These are phyloP conservation scores for Andricus quercusramuli DNA, from an alignment of 2,888 invertebrate genomes.

Conservation along the genomic window DNA sequence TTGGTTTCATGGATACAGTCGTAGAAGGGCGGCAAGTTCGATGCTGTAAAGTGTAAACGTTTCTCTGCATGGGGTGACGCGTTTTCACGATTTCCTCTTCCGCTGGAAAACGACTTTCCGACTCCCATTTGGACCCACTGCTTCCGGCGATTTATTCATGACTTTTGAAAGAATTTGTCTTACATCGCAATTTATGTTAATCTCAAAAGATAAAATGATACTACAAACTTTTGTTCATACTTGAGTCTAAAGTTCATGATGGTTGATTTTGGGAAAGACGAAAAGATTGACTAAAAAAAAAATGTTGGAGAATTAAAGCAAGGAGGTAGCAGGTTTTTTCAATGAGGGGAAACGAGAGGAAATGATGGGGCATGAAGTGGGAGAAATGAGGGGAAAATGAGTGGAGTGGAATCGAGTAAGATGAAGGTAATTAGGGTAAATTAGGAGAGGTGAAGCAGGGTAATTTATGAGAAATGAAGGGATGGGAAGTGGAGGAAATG, in stretches of 20 bases:
- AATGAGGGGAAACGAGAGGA: too few relatives aligned
- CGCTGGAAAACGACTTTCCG: slow-evolving; percentile 39
- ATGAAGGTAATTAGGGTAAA: too few relatives aligned
- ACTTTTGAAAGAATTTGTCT: slow-evolving; percentile 30
- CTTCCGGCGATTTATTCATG: slow-evolving; percentile 37
- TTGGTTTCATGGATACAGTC: slow-evolving; percentile 21
- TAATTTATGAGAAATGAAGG: too few relatives aligned
- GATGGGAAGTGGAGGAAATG: too few relatives aligned
- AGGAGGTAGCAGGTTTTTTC: too few relatives aligned
- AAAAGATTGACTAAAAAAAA: too few relatives aligned
- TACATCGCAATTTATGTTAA: slow-evolving; percentile 36
- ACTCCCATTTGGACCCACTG: slow-evolving; percentile 13
- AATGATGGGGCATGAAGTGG: too few relatives aligned
- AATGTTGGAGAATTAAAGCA: too few relatives aligned
- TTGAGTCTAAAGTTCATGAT: not conserved
- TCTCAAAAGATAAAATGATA: not conserved
- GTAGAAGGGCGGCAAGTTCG: slow-evolving; percentile 34
- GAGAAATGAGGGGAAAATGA: too few relatives aligned
- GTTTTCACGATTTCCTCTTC: slow-evolving; percentile 41
- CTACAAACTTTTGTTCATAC: not conserved
- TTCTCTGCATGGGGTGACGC: slow-evolving; percentile 33
- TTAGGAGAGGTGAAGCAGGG: too few relatives aligned
- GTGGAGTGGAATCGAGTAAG: too few relatives aligned
- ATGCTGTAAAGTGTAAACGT: slow-evolving; percentile 38
- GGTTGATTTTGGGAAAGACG: too few relatives aligned